phyloP scores from a whole-genome alignment of 2,113 vertebrate species.

The Pyxicephalus adspersus region DNA sequence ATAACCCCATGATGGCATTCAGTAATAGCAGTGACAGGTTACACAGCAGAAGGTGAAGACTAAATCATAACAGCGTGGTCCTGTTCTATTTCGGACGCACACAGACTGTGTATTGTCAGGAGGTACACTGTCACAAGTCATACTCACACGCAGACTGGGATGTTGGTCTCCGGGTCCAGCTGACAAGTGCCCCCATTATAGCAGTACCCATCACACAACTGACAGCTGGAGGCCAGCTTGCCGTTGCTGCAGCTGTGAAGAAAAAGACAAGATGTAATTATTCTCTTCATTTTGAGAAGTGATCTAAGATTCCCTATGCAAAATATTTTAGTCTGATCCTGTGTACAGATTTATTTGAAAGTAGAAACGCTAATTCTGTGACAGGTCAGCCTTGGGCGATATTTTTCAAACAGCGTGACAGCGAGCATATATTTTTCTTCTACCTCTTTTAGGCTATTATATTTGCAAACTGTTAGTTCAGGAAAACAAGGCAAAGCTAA shows the following conservation, averaged over 20 bases:
- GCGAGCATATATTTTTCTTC: slow-evolving; percentile 25
- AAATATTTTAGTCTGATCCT: slow-evolving; percentile 37
- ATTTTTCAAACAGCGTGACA: slow-evolving; percentile 47
- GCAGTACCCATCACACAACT: slow-evolving; percentile 97
- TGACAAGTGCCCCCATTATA: slow-evolving; percentile 97
- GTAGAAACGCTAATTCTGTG: slow-evolving; percentile 45
- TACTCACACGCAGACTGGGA: slow-evolving; percentile 98
- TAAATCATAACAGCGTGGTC: slow-evolving; percentile 7
- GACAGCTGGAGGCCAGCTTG: slow-evolving; percentile 93
- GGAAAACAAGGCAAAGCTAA: slow-evolving; percentile 48
- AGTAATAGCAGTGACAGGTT: not conserved
- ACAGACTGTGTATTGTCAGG: not conserved
- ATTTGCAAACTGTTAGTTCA: slow-evolving; percentile 50
- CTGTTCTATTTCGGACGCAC: slow-evolving; percentile 6
- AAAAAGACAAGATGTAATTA: slow-evolving; percentile 17
- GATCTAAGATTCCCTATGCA: slow-evolving; percentile 24
- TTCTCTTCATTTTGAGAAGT: slow-evolving; percentile 50
- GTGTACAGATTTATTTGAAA: not conserved
- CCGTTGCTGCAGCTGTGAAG: slow-evolving; percentile 90
- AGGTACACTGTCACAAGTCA: slow-evolving; percentile 45
- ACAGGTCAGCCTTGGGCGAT: not conserved
- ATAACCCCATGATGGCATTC: not conserved
- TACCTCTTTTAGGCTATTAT: slow-evolving; percentile 21
- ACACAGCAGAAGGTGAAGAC: slow-evolving; percentile 19
- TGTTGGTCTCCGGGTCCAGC: slow-evolving; percentile 92